Percentiles rank a stretch among this genome's conserved stretches.
Evolutionary conservation across 2,888 invertebrate genomes (phyloP).

Genomic region (Tetramorium bicarinatum): DNA sequence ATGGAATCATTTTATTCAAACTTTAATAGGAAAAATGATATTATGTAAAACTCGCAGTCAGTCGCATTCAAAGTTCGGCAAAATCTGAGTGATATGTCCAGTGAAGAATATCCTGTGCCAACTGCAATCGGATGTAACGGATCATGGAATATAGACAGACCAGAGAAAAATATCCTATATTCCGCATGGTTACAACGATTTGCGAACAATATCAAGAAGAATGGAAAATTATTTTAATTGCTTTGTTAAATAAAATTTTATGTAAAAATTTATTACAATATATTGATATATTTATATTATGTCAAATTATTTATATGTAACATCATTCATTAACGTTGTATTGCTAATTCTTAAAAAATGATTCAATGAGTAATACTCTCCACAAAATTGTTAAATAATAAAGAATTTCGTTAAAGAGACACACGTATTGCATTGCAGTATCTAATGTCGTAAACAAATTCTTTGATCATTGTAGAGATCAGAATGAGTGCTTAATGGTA

Average conservation of each 20-base stretch:
- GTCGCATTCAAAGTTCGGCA: background rate
- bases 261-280: background rate
- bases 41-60: background rate
- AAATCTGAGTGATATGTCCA: background rate
- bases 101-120: background rate
- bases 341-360: background rate
- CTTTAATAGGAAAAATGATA: background rate
- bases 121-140: background rate
- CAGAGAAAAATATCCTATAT: constrained; percentile 76
- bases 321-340: background rate
- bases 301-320: background rate
- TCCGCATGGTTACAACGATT: constrained; percentile 75
- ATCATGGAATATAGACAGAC: constrained; percentile 35
- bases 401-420: constrained; percentile 18
- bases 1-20: background rate
- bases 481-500: constrained; percentile 51
- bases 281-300: background rate
- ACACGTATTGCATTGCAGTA: constrained; percentile 9
- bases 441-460: constrained; percentile 48
- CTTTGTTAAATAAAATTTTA: background rate
- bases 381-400: constrained; percentile 17
- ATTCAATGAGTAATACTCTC: background rate
- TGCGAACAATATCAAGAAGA: constrained; percentile 43
- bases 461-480: constrained; percentile 25
- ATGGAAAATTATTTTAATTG: constrained; percentile 10